A percentile compares a stretch with the other conserved stretches of the same genome.
These are phyloP conservation scores for Mimachlamys varia DNA, from an alignment of 2,888 invertebrate species.

Conservation along the genomic window DNA sequence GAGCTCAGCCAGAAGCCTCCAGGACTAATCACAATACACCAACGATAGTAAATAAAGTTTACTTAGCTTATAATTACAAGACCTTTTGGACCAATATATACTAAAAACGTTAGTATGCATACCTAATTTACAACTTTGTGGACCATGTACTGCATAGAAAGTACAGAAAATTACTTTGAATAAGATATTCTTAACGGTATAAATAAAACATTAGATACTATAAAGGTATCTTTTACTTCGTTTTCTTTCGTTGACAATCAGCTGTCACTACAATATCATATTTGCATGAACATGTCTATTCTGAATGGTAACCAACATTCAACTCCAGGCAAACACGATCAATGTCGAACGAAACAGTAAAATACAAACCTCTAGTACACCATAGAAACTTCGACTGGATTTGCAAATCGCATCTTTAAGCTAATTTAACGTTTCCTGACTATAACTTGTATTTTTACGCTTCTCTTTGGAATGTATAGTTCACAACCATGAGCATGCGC, in stretches of 20 bases:
- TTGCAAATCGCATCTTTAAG: background rate
- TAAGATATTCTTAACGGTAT: no score
- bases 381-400: background rate
- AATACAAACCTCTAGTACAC: background rate
- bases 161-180: no score
- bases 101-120: no score
- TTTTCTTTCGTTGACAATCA: background rate
- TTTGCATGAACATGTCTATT: slow-evolving; percentile 36
- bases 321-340: background rate
- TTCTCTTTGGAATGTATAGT: slow-evolving; percentile 36
- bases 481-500: slow-evolving; percentile 3
- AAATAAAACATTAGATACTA: no score
- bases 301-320: background rate
- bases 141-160: no score
- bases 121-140: no score
- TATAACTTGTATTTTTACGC: background rate
- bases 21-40: no score
- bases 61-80: no score
- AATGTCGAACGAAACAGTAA: background rate
- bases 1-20: no score
- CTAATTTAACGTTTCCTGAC: background rate
- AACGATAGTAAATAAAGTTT: no score
- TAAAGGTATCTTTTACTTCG: no score
- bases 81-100: no score
- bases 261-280: background rate